phyloP scores from a whole-genome alignment of 2,113 vertebrate species.

The Sylvilagus bachmani region DNA sequence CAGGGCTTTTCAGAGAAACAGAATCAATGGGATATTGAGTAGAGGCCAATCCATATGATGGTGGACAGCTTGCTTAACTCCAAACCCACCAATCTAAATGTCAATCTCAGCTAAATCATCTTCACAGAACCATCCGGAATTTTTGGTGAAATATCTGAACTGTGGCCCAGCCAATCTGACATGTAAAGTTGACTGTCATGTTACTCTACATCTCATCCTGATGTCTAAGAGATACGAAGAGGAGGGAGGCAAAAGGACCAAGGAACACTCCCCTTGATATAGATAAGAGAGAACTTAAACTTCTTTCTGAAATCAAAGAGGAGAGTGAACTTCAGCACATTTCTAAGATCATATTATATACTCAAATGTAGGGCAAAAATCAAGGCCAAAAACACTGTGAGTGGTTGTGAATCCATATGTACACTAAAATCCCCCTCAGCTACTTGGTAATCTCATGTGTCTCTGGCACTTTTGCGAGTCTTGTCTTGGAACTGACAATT shows the following conservation, averaged over 20 bases:
- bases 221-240: background rate
- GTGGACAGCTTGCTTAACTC: background rate
- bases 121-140: background rate
- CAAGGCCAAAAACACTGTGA: background rate
- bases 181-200: background rate
- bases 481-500: background rate
- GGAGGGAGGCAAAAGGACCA: background rate
- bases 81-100: background rate
- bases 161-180: background rate
- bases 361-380: constrained; percentile 20
- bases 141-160: background rate
- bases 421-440: background rate
- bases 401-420: background rate
- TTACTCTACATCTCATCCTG: background rate
- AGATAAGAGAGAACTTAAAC: background rate
- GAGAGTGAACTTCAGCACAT: background rate
- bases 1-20: background rate
- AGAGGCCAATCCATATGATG: background rate
- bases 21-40: background rate
- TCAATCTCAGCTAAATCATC: background rate
- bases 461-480: background rate
- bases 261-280: background rate
- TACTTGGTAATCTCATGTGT: background rate
- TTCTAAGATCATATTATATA: background rate
- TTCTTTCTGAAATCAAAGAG: constrained; percentile 10